Evolutionary conservation across 2,888 invertebrate genomes (phyloP), one percentile per base, ranked within the genome.

Genomic region (Campoplex nolae): DNA sequence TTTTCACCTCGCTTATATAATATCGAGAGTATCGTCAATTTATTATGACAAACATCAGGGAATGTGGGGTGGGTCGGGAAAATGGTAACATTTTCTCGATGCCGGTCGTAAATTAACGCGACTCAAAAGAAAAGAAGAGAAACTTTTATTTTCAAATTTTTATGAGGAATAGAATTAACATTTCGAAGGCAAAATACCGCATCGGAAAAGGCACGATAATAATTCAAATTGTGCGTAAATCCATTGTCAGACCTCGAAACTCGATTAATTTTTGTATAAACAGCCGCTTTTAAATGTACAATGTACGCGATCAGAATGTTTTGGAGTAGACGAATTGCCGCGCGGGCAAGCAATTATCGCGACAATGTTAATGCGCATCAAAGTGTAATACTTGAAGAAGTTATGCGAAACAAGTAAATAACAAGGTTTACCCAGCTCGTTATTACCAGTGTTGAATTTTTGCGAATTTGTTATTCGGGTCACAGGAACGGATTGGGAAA

Each of bases 1-100:
- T 93, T 93, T 92, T 7, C 18, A n/a, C 28, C 1, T 6, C 18
- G 18, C 18, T 18, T 9, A 3, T 18, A 11, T 18, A 73, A 28
- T n/a, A 32, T 28, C 68, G n/a, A n/a, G n/a, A n/a, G 23, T 68
- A 42, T n/a, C 9, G 2, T 9, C n/a, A 38, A 23, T 42, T 42
- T 4, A 3, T 18, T n/a, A 51, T 51, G n/a, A 51, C 51, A 23
- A 23, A 23, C 23, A 23, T 51, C 4, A 51, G 51, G 51, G 16
- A 18, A 51, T 7, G 18, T 7, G 18, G 18, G 7, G n/a, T 18
- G 51, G 0, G 6, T 16, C 18, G 48, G 16, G 0, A 11, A 16
- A 48, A 48, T 48, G 48, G 48, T 4, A 48, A 48, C 48, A 9
- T 16, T 16, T 56, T 23, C 56, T 3, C 23, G 28, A 23, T 56